Conservation (phyloP, 2,113 vertebrate genomes). For the Morone saxatilis region DNA sequence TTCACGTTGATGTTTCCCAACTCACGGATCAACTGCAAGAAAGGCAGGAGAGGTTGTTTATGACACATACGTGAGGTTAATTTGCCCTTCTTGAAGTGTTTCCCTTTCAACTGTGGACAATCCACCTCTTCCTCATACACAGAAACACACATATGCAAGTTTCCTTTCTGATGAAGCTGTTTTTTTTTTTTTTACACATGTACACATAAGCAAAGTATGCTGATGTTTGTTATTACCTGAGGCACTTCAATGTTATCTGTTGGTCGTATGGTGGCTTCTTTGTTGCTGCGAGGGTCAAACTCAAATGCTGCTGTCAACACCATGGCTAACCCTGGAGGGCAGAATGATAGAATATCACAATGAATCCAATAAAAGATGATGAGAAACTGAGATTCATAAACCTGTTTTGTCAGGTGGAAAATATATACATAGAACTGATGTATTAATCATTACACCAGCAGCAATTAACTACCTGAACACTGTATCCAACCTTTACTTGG, state of each 20-base stretch:
- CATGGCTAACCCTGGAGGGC: conserved; percentile 91
- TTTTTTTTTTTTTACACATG: background rate
- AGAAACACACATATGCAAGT: background rate
- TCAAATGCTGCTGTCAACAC: conserved; percentile 97
- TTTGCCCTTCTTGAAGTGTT: background rate
- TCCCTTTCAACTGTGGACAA: background rate
- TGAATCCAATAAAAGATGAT: background rate
- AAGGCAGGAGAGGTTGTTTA: background rate
- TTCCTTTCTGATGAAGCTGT: background rate
- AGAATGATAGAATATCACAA: background rate
- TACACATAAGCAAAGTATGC: background rate
- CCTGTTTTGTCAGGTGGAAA: background rate
- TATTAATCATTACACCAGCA: background rate
- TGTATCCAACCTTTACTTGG: background rate
- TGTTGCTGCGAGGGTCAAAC: conserved; percentile 98
- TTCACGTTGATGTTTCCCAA: conserved; percentile 98
- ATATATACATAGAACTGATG: background rate
- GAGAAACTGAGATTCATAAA: background rate
- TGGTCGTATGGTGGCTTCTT: conserved; percentile 96
- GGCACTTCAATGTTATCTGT: conserved; percentile 97
- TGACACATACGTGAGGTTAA: background rate
- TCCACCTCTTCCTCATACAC: background rate
- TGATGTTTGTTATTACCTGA: conserved; percentile 85
- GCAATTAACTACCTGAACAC: background rate
- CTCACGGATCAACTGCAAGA: conserved; percentile 93